These are phyloP conservation scores for Trichonephila inaurata DNA, from an alignment of 1,140 invertebrate species.

Conservation along the genomic window DNA sequence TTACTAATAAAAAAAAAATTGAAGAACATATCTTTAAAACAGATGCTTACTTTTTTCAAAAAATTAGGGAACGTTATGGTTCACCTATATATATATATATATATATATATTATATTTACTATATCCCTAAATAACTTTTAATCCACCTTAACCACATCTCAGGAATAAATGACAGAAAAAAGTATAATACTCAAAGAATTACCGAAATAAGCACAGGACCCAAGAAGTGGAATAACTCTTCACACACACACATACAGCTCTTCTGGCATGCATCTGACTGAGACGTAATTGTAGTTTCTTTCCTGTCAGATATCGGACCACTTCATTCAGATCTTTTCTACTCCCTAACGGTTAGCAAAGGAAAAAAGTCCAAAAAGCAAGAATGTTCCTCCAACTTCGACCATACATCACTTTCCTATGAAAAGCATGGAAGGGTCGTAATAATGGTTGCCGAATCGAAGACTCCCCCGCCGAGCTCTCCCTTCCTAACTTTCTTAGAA, in stretches of 20 bases:
- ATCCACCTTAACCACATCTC: too few relatives aligned
- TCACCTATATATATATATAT: too few relatives aligned
- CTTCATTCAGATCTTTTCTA: constrained; percentile 12
- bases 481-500: neutral
- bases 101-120: too few relatives aligned
- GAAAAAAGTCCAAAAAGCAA: constrained; percentile 11
- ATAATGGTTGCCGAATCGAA: constrained; percentile 31
- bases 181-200: neutral
- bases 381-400: constrained; percentile 51
- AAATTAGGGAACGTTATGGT: too few relatives aligned
- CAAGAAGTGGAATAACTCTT: neutral
- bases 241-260: neutral
- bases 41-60: too few relatives aligned
- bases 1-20: too few relatives aligned
- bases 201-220: neutral
- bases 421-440: constrained; percentile 13
- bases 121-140: too few relatives aligned
- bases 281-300: constrained; percentile 34
- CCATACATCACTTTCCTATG: constrained; percentile 38
- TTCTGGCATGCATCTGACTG: constrained; percentile 11
- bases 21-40: too few relatives aligned
- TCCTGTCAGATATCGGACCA: constrained; percentile 28
- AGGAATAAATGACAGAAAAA: neutral
- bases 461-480: neutral
- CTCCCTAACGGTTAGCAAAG: neutral